Evolutionary conservation across 2,888 invertebrate genomes (phyloP), one percentile per base, ranked within the genome.

Genomic region (Hedychridium roseum): DNA sequence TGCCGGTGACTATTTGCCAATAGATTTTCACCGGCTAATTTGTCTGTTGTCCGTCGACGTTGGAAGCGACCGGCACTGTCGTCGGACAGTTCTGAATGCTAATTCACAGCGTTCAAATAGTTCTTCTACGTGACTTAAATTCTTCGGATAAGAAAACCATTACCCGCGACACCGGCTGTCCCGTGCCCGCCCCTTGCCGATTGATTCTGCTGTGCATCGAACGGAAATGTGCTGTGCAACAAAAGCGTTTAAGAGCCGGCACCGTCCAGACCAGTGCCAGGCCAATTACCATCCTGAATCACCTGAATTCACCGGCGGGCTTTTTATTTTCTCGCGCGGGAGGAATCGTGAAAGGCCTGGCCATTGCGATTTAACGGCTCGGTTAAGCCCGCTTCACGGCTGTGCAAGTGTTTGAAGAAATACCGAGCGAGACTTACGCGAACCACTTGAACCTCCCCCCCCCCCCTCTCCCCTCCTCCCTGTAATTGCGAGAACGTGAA

Each of bases 71-170:
- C 41, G 65, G 47, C 54, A 38, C 40, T 32, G 37, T 48, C 39
- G 41, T 45, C 49, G 57, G 57, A 62, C 56, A 53, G 62, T 42
- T 53, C 56, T 56, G 67, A 70, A 73, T 68, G 66, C 60, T 65
- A 70, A 72, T 72, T 70, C 70, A 38, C 60, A 54, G 57, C 63
- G 60, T 67, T 70, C 60, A 63, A 72, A 70, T 70, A 70, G 68
- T 74, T 72, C 70, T 71, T 71, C 70, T 73, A 74, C 73, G 73
- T 72, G 74, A 74, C 73, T 71, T 66, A 71, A 72, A 74, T 74
- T 72, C 67, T 52, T 61, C 61, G 66, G 61, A 58, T 56, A 59
- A 58, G 60, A 50, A 53, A 56, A 56, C 68, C 60, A 46, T 49
- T 55, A 39, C 35, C 43, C 47, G 11, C 14, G n/a, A n/a, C n/a